Evolutionary conservation across 1,140 invertebrate species (phyloP), one percentile per base, ranked within the genome.

Genomic region (Drosophila sulfurigaster): DNA sequence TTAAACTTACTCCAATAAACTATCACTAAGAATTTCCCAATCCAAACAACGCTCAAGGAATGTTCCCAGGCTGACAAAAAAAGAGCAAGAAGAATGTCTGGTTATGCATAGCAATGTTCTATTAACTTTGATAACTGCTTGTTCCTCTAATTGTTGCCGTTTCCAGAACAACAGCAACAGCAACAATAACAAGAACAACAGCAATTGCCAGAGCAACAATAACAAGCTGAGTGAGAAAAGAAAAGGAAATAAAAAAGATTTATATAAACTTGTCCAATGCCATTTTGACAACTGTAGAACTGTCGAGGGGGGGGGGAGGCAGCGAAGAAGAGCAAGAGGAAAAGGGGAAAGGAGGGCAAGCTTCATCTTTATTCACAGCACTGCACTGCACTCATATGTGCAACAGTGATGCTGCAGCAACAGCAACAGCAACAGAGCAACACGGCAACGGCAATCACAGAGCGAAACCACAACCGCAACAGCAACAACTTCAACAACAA

Each of bases 331-430:
- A 43, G 15, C n/a, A 28, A 20, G 6, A 15, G 30, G 0, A 1
- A 16, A 5, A 35, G 49, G 20, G 20, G 20, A 25, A 25, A 10
- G 7, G 30, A 32, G 28, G 28, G 51, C 60, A 75, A 67, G 62
- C 82, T 81, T 81, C 82, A 85, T 85, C 79, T 86, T 87, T 85
- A 87, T 82, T 79, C 82, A 75, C 62, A 76, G 78, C 20, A 25
- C 20, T 25, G 20, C 20, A 54, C 72, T 67, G n/a, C 64, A 56
- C 43, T 78, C 76, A 78, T 70, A 78, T 75, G 76, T 65, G 57
- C 59, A 59, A 72, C 72, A 81, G 64, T 54, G 60, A 67, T 59
- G 41, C 51, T 65, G 71, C 67, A 75, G 63, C 75, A 60, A 68
- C 82, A 43, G 13, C 66, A n/a, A 41, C 66, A 41, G 38, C 69